Evolutionary conservation across 2,797 vertebrate genomes (phyloP).

Genomic region (Coregonus suidteri): DNA sequence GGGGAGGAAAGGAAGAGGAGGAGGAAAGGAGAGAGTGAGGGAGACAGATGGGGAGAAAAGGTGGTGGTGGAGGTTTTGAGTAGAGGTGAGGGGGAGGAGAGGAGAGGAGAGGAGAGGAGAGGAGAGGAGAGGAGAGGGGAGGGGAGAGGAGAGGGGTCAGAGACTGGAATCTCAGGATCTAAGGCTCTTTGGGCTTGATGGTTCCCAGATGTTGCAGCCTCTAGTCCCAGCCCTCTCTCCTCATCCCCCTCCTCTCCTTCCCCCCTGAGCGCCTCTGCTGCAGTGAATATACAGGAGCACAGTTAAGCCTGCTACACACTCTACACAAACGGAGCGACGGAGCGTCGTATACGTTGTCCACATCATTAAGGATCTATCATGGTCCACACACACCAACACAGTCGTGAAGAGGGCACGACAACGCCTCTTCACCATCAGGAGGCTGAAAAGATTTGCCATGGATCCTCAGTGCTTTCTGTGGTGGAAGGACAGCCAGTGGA

Average conservation of each 20-base stretch:
- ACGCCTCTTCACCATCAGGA: too few relatives aligned
- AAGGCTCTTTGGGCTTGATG: slow-evolving; percentile 74
- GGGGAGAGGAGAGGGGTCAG: slow-evolving; percentile 56
- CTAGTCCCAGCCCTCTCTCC: slow-evolving; percentile 12
- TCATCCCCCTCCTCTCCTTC: slow-evolving; percentile 37
- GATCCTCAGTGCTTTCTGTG: too few relatives aligned
- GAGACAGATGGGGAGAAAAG: slow-evolving; percentile 38
- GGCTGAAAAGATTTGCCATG: too few relatives aligned
- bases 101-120: slow-evolving; percentile 39
- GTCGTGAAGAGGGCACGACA: too few relatives aligned
- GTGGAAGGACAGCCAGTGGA: too few relatives aligned
- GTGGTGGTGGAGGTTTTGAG: slow-evolving; percentile 58
- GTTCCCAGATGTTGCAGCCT: slow-evolving; percentile 78
- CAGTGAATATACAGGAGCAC: slow-evolving; percentile 71
- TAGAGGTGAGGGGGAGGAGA: slow-evolving; percentile 21
- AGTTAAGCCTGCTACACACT: slow-evolving; percentile 43
- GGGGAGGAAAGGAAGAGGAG: slow-evolving; percentile 61
- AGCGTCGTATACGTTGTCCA: too few relatives aligned
- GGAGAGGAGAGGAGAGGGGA: slow-evolving; percentile 30
- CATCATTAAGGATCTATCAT: too few relatives aligned
- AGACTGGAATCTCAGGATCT: slow-evolving; percentile 71
- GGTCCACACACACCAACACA: too few relatives aligned
- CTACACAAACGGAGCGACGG: too few relatives aligned
- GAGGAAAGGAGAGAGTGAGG: slow-evolving; percentile 16
- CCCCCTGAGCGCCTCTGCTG: slow-evolving; percentile 60